Evolutionary conservation across 2,888 invertebrate species (phyloP).

Genomic region (Trachelus stipa): DNA sequence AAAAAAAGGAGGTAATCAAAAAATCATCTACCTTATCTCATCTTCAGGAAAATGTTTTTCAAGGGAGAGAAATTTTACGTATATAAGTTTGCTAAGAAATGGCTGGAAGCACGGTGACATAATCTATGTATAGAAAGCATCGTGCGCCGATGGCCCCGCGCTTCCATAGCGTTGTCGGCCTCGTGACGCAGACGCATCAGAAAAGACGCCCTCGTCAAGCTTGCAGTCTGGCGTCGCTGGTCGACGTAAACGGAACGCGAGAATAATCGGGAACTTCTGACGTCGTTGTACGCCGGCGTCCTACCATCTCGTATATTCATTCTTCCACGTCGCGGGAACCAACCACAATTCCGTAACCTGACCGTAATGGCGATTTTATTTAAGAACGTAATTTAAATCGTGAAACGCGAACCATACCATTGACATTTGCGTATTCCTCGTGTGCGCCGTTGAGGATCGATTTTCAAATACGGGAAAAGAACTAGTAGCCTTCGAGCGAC

Average conservation of each 20-base stretch:
- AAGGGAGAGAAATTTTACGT: not conserved
- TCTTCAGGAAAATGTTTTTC: not conserved
- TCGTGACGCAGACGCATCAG: conserved; percentile 35
- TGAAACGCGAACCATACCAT: not conserved
- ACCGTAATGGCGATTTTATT: not conserved
- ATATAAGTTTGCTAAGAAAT: not conserved
- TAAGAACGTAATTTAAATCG: not conserved
- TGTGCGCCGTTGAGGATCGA: conserved; percentile 34
- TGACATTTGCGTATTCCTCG: not conserved
- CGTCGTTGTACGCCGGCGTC: conserved; percentile 28
- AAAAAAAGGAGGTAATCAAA: not conserved
- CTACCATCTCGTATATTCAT: not conserved
- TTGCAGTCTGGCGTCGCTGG: conserved; percentile 56
- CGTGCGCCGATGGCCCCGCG: conserved; percentile 8
- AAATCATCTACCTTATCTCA: not conserved
- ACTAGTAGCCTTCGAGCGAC: conserved; percentile 18
- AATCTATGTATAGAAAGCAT: not conserved
- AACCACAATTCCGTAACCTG: not conserved
- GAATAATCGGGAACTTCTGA: conserved; percentile 22
- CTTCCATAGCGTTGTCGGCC: not conserved
- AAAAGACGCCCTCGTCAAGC: conserved; percentile 41
- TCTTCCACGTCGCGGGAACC: not conserved
- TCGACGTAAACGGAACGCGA: conserved; percentile 42
- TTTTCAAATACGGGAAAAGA: conserved; percentile 32
- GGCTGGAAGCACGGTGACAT: conserved; percentile 1